Base-by-base conservation (phyloP, 2,888 invertebrate genomes). In the Apantesis nais region DNA sequence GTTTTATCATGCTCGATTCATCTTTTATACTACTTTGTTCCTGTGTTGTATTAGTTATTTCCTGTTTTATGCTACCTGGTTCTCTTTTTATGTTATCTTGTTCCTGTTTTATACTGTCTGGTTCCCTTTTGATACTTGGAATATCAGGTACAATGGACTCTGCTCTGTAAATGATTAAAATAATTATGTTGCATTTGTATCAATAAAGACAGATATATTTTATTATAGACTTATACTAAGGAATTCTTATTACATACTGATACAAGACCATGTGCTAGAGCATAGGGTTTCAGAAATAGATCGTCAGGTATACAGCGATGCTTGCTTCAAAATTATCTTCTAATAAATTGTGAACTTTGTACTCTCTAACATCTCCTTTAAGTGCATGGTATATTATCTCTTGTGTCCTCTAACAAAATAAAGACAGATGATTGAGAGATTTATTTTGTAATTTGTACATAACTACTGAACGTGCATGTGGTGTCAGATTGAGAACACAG, bases 51-150 rank as follows among this genome's bases (percentile, higher is more conserved):
- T 39, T 48, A 39, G 25, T 1, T 1, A 71, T 63, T 67, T 85
- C 83, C 62, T 67, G 71, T 74, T 86, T 87, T 11, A 44, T 52
- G 48, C 11, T 37, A 1, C 1, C 5, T 62, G 55, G 12, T 41
- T 63, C 63, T 58, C 41, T 22, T 25, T 34, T 62, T 62, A 62
- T 29, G 31, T 12, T 62, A 48, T 29, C 1, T 12, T 72, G 63
- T 68, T 85, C 83, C 62, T 67, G 71, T 74, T 85, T 86, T 12
- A 55, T 39, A 62, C 48, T 52, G 16, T 14, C 34, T 39, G 63
- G 31, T 31, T 63, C 63, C 58, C 60, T 25, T 74, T 71, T 78
- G 73, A 62, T 74, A 48, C n/a, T 48, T 39, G 12, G 3, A 25
- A 22, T 25, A 41, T 11, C 60, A 19, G 58, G n/a, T n/a, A 73